Conservation (phyloP, 2,888 invertebrate genomes). For the Sarcophaga rosellei region DNA sequence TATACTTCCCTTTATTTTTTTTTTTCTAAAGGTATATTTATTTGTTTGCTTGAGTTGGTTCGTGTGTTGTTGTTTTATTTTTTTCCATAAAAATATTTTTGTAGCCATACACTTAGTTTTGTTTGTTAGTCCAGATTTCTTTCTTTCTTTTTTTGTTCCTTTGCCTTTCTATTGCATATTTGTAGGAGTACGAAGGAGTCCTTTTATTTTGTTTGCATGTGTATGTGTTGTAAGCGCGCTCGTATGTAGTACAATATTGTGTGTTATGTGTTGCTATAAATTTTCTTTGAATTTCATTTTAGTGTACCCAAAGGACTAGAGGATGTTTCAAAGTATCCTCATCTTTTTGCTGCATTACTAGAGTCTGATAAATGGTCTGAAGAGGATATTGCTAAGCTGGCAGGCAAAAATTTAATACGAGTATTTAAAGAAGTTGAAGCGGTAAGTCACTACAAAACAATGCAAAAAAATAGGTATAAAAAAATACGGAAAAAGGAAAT, state of each 20-base stretch:
- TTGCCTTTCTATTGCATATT: background rate
- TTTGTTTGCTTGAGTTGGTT: no score
- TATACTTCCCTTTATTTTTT: no score
- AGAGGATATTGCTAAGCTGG: conserved; percentile 90
- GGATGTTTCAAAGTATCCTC: conserved; percentile 93
- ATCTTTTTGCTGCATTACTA: conserved; percentile 89
- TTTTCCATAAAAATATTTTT: background rate
- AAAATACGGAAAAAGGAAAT: conserved; percentile 40
- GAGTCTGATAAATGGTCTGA: conserved; percentile 92
- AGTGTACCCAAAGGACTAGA: conserved; percentile 88
- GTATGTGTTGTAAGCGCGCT: background rate
- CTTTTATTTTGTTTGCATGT: background rate
- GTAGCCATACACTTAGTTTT: conserved; percentile 1
- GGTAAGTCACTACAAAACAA: conserved; percentile 84
- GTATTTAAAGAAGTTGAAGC: conserved; percentile 89
- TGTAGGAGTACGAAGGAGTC: background rate
- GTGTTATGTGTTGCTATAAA: conserved; percentile 40
- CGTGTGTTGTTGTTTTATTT: no score
- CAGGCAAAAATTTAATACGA: conserved; percentile 91
- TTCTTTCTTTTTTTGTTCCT: background rate
- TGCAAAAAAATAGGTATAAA: background rate
- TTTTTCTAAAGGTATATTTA: no score
- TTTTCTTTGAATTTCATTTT: conserved; percentile 41
- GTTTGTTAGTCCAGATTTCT: conserved; percentile 9
- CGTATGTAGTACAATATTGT: background rate